A percentile compares a stretch with the other conserved stretches of the same genome.
These are phyloP conservation scores for Sarcophaga caerulescens DNA, from an alignment of 2,888 invertebrate species.

Conservation along the genomic window DNA sequence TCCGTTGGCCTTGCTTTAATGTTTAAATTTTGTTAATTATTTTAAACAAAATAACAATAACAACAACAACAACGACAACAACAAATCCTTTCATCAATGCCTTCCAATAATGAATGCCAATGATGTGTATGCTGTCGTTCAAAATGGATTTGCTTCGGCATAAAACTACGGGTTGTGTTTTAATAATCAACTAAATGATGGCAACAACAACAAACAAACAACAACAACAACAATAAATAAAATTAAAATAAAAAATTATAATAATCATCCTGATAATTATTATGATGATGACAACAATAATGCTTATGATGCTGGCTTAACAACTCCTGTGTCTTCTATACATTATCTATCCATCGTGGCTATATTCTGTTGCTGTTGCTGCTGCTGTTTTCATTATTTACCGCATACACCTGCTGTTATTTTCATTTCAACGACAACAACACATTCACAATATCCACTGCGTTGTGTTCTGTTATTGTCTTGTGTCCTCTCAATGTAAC, in stretches of 20 bases:
- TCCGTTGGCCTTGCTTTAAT: not conserved
- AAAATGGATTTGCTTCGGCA: not conserved
- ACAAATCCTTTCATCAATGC: not conserved
- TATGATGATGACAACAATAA: not conserved
- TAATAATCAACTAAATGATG: slow-evolving; percentile 48
- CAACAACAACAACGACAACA: slow-evolving; percentile 25
- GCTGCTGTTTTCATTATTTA: slow-evolving; percentile 25
- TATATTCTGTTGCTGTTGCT: slow-evolving; percentile 4
- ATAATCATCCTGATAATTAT: too few relatives aligned
- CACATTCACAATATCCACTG: slow-evolving; percentile 28
- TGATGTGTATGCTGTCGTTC: too few relatives aligned
- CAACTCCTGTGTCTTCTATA: too few relatives aligned
- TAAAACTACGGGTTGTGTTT: slow-evolving; percentile 39
- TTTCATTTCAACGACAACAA: slow-evolving; percentile 37
- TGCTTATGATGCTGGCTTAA: too few relatives aligned
- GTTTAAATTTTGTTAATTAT: too few relatives aligned
- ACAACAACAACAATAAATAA: too few relatives aligned
- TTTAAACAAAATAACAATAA: slow-evolving; percentile 19
- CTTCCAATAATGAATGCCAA: slow-evolving; percentile 1
- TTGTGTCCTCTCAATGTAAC: too few relatives aligned
- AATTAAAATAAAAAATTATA: too few relatives aligned
- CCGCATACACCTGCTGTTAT: slow-evolving; percentile 54
- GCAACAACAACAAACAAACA: slow-evolving; percentile 20
- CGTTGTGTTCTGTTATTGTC: not conserved
- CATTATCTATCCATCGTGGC: not conserved